phyloP scores from a whole-genome alignment of 2,797 vertebrate species.

The Arremon aurantiirostris region DNA sequence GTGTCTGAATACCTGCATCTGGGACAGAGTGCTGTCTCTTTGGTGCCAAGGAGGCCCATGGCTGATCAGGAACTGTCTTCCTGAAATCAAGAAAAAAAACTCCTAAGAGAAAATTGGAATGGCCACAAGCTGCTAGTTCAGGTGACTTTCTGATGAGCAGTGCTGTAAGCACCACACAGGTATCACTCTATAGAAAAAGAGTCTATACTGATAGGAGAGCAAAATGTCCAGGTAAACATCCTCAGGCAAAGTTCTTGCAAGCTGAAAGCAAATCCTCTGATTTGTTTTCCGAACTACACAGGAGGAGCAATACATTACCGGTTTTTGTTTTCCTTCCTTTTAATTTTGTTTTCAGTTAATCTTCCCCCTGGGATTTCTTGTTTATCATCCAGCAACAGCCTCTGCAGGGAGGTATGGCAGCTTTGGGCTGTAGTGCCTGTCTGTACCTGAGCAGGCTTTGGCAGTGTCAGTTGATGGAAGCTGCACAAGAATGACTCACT shows the following conservation, averaged over 20 bases:
- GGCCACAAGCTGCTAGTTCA: not conserved
- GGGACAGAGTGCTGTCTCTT: not conserved
- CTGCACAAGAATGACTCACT: conserved; percentile 14
- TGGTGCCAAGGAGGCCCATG: not conserved
- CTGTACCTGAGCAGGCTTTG: conserved; percentile 35
- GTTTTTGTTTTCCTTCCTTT: conserved; percentile 1
- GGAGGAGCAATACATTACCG: not conserved
- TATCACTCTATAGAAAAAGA: not conserved
- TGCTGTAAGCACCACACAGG: not conserved
- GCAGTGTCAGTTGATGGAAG: not conserved
- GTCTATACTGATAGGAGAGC: not conserved
- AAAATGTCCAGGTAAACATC: not conserved
- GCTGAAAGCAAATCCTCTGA: not conserved
- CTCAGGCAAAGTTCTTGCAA: not conserved
- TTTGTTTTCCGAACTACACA: not conserved
- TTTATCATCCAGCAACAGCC: conserved; percentile 48
- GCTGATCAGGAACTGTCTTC: not conserved
- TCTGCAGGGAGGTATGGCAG: conserved; percentile 19
- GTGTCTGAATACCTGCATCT: not conserved
- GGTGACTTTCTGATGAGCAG: not conserved
- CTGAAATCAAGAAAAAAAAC: not conserved
- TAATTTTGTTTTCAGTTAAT: conserved; percentile 42
- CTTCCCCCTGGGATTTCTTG: not conserved
- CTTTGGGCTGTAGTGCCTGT: not conserved
- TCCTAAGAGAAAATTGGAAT: not conserved